Conservation (phyloP, 2,888 invertebrate species). For the Chloroclystis v-ata region DNA sequence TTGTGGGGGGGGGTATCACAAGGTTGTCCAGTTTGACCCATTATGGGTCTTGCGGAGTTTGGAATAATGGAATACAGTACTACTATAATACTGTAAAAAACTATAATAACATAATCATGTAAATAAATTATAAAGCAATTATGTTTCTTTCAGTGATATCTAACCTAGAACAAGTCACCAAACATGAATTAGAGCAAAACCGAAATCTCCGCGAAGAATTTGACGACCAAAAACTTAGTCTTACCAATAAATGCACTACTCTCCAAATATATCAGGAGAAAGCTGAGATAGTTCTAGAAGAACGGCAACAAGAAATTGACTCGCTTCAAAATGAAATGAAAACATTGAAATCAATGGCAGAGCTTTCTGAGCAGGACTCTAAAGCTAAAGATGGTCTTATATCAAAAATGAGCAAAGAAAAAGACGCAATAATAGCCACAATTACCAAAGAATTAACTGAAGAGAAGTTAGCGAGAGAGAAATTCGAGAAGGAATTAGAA, state of each 20-base stretch:
- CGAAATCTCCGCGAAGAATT: constrained; percentile 36
- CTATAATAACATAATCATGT: too few relatives aligned
- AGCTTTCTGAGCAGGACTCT: constrained; percentile 35
- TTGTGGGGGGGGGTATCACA: too few relatives aligned
- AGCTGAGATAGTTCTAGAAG: constrained; percentile 46
- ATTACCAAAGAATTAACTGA: constrained; percentile 45
- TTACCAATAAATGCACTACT: constrained; percentile 44
- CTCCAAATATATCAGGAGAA: constrained; percentile 49
- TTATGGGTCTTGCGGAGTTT: too few relatives aligned
- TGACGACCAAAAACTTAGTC: constrained; percentile 39
- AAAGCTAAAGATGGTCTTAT: constrained; percentile 33
- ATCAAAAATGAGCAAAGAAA: constrained; percentile 36
- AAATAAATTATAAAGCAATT: too few relatives aligned
- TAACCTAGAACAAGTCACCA: constrained; percentile 41
- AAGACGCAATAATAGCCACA: constrained; percentile 38
- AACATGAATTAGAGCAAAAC: constrained; percentile 39
- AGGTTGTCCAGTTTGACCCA: too few relatives aligned
- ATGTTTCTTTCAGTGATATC: constrained; percentile 45
- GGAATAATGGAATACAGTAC: too few relatives aligned
- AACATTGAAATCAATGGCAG: constrained; percentile 30
- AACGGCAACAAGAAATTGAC: constrained; percentile 42
- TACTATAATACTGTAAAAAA: too few relatives aligned
- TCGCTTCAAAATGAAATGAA: constrained; percentile 36
- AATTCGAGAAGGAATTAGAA: constrained; percentile 29
- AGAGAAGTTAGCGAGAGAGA: constrained; percentile 39